Evolutionary conservation across 2,113 vertebrate species (phyloP), one percentile per base, ranked within the genome.

Genomic region (Hiodon alosoides): DNA sequence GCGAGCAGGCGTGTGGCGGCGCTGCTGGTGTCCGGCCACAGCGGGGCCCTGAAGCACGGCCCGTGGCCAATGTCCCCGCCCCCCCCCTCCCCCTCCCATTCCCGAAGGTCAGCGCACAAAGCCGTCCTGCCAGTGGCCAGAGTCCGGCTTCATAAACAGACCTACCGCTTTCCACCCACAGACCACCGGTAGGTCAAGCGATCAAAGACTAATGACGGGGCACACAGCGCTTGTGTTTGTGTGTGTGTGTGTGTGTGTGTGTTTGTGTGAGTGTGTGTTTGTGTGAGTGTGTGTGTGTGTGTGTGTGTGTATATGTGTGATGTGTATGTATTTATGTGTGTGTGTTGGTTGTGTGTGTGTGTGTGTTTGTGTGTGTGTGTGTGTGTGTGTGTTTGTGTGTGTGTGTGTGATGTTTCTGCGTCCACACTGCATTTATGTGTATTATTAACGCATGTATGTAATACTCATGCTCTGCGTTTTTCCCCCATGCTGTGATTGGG

Each of bases 61-160:
- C 17, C 68, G 69, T 77, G 71, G 69, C 67, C 57, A 57, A 54
- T 67, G 69, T 58, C 61, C 72, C 13, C 71, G 52, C 73, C 72
- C 69, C 67, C 76, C 57, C 71, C 69, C 52, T 73, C 74, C 72
- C 60, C 76, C 74, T 51, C 64, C 69, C 72, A 69, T 73, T 66
- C 64, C 69, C 31, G 80, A 83, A 82, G 80, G 83, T 82, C 83
- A 81, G 31, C 4, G 59, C 67, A 77, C 11, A 66, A 66, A 54
- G 51, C n/a, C 73, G 71, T 69, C 65, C 31, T 55, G 51, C 76
- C 76, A 77, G 59, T 48, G 57, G 80, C 77, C 79, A 77, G 71
- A 78, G 54, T 62, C 66, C 75, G 46, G 67, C 67, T 81, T 80
- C 82, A 83, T 79, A 79, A 83, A 83, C 79, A 80, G 79, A 54